Percentiles rank a stretch among this genome's conserved stretches.
Conservation (phyloP, 2,797 vertebrate genomes). For the Notolepis coatsorum region DNA sequence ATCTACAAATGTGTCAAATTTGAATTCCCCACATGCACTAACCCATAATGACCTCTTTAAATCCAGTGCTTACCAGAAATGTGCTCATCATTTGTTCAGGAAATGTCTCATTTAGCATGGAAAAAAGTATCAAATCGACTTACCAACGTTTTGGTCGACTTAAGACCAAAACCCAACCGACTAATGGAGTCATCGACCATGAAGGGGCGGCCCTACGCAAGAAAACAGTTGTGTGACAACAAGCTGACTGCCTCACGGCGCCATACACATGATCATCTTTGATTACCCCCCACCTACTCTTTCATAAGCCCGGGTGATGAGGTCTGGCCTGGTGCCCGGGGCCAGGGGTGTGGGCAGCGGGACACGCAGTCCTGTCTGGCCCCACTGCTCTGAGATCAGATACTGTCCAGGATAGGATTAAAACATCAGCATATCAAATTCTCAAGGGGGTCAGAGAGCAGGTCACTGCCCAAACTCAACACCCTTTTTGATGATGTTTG, state of each 20-base stretch:
- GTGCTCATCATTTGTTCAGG: too few relatives aligned
- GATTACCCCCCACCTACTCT: constrained; percentile 4
- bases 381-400: constrained; percentile 33
- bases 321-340: background rate
- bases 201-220: too few relatives aligned
- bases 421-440: constrained; percentile 63
- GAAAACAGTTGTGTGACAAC: too few relatives aligned
- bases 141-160: too few relatives aligned
- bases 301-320: background rate
- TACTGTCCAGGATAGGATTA: constrained; percentile 24
- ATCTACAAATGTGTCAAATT: too few relatives aligned
- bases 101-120: too few relatives aligned
- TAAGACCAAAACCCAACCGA: too few relatives aligned
- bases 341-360: background rate
- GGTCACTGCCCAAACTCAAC: constrained; percentile 32
- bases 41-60: too few relatives aligned
- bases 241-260: background rate
- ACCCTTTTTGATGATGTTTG: constrained; percentile 30
- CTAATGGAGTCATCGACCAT: too few relatives aligned
- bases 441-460: constrained; percentile 45
- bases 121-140: too few relatives aligned
- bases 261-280: constrained; percentile 6
- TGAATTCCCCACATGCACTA: too few relatives aligned
- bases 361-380: constrained; percentile 23
- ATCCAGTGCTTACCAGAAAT: too few relatives aligned